A percentile compares a stretch with the other conserved stretches of the same genome.
phyloP scores from a whole-genome alignment of 2,797 vertebrate genomes.

The Lerista edwardsae region DNA sequence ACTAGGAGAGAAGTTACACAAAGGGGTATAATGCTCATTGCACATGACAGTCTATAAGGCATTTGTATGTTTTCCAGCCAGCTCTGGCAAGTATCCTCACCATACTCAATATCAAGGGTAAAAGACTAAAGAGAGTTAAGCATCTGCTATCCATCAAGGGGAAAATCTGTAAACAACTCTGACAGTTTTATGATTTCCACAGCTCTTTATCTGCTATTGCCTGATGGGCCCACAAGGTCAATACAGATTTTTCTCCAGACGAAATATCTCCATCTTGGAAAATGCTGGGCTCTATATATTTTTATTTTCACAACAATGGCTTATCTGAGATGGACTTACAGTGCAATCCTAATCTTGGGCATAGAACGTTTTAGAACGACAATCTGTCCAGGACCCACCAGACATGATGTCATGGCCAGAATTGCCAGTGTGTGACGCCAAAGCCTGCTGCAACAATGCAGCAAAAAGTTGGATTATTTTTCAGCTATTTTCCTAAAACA shows the following conservation, averaged over 20 bases:
- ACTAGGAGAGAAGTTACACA: neutral
- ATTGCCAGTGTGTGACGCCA: too few species aligned
- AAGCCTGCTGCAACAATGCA: too few species aligned
- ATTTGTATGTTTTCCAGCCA: neutral
- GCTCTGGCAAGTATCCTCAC: neutral
- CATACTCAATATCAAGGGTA: neutral
- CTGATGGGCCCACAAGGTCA: neutral
- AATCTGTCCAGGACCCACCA: too few species aligned
- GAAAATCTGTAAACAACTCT: conserved; percentile 20
- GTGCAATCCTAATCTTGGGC: too few species aligned
- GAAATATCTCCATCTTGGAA: neutral
- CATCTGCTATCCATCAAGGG: conserved; percentile 2
- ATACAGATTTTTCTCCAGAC: neutral
- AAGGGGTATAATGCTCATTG: neutral
- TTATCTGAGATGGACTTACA: neutral
- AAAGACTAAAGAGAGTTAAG: neutral
- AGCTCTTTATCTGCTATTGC: neutral
- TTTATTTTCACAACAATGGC: neutral
- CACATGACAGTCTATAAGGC: neutral
- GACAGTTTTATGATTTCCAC: conserved; percentile 22
- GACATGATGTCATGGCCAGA: too few species aligned
- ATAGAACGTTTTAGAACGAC: too few species aligned
- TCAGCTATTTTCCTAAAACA: too few species aligned
- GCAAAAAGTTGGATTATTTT: too few species aligned
- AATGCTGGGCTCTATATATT: neutral